These are phyloP conservation scores for Scytalopus superciliaris DNA, from an alignment of 2,113 vertebrate species.

Conservation along the genomic window DNA sequence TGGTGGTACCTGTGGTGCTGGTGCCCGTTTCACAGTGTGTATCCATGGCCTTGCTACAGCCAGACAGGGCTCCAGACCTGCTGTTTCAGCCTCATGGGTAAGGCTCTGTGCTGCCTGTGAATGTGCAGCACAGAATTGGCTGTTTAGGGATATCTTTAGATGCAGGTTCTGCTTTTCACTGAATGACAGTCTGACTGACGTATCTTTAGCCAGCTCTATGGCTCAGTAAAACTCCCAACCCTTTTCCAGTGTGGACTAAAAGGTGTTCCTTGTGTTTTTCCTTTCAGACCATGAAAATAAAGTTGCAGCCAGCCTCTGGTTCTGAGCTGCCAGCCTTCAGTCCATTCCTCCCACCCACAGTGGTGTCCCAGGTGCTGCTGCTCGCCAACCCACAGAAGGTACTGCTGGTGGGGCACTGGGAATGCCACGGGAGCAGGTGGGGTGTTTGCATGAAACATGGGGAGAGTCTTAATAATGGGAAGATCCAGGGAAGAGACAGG, in stretches of 20 bases:
- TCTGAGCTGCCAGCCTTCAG: slow-evolving; percentile 83
- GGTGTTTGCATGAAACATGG: neutral
- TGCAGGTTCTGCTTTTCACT: neutral
- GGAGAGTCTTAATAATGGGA: neutral
- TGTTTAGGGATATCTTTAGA: neutral
- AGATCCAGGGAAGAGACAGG: neutral
- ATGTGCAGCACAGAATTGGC: neutral
- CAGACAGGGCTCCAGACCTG: neutral
- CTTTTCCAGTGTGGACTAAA: neutral
- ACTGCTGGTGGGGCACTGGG: neutral
- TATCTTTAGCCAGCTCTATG: neutral
- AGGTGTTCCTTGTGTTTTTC: neutral
- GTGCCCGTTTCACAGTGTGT: neutral
- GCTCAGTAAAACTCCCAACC: neutral
- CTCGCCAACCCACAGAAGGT: slow-evolving; percentile 85
- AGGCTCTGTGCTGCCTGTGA: neutral
- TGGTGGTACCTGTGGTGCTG: neutral
- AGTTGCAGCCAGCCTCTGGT: slow-evolving; percentile 81
- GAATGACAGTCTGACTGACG: neutral
- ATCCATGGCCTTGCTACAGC: neutral
- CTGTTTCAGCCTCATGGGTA: neutral
- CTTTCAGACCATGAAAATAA: slow-evolving; percentile 81
- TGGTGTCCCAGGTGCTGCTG: slow-evolving; percentile 85
- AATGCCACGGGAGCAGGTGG: accelerated
- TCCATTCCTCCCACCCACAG: slow-evolving; percentile 79